A percentile compares a stretch with the other conserved stretches of the same genome.
Evolutionary conservation across 2,113 vertebrate species (phyloP).

Genomic region (Suncus etruscus): DNA sequence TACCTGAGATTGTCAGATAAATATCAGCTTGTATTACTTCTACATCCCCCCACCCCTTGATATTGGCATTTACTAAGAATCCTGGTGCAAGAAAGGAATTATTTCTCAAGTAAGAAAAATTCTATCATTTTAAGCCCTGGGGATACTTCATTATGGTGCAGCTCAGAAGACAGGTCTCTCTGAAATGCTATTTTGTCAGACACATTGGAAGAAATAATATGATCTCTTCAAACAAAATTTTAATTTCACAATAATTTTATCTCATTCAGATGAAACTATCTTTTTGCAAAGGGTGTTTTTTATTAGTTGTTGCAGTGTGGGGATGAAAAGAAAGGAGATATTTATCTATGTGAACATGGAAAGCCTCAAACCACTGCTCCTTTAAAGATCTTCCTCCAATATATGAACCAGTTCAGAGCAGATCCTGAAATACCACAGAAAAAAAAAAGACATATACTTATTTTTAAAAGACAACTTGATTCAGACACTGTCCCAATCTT

Average conservation of each 20-base stretch:
- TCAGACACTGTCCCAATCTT: not conserved
- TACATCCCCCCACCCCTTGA: not conserved
- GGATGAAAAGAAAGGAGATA: slow-evolving; percentile 65
- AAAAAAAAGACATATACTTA: not conserved
- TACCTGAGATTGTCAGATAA: slow-evolving; percentile 80
- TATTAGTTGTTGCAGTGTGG: slow-evolving; percentile 51
- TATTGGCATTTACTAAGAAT: slow-evolving; percentile 71
- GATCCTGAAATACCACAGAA: slow-evolving; percentile 38
- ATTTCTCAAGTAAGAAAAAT: slow-evolving; percentile 76
- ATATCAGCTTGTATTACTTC: slow-evolving; percentile 74
- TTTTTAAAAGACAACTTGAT: slow-evolving; percentile 45
- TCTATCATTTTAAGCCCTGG: slow-evolving; percentile 70
- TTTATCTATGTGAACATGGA: slow-evolving; percentile 58
- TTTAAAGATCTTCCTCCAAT: slow-evolving; percentile 62
- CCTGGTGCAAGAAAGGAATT: slow-evolving; percentile 71
- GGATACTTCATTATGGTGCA: slow-evolving; percentile 73
- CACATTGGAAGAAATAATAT: slow-evolving; percentile 13
- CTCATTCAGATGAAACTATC: slow-evolving; percentile 31
- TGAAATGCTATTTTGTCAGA: slow-evolving; percentile 22
- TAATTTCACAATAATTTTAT: slow-evolving; percentile 59
- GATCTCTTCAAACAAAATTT: slow-evolving; percentile 57
- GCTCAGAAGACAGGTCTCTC: slow-evolving; percentile 42
- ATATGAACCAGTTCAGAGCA: slow-evolving; percentile 49
- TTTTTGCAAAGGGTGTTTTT: not conserved
- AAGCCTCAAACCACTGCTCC: slow-evolving; percentile 50